Evolutionary conservation across 2,797 vertebrate species (phyloP), one percentile per base, ranked within the genome.

Genomic region (Mus minutoides): DNA sequence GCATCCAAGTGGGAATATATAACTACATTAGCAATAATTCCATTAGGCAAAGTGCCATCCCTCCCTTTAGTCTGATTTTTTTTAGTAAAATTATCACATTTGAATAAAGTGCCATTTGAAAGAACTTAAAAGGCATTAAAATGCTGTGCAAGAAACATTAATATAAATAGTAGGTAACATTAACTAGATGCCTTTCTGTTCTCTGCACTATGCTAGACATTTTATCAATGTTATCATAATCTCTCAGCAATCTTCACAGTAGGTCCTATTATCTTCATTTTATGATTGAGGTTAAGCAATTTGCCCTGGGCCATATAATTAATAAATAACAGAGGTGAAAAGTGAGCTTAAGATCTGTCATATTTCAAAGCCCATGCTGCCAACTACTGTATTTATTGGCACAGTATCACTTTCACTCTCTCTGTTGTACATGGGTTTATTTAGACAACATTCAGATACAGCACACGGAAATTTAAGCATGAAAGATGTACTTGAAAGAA

Each of bases 81-180:
- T 89, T 67, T 52, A 71, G 29, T 13, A 91, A 83, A 92, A 52
- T 90, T 93, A 83, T 3, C 14, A 84, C 4, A 83, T 71, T 91
- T 92, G 17, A 95, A 80, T 96, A 95, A 96, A 97, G 90, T 95
- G 84, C 73, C 16, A 78, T 90, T 90, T 96, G 31, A 82, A 95
- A 92, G 12, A 94, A 92, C 16, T 67, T 95, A 21, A 46, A 91
- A 94, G 79, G 22, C 43, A 78, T 49, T 87, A 83, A 94, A 95
- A 31, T 58, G 91, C 58, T 89, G 56, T 43, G 9, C 19, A 90
- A 80, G 17, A 69, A 89, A 93, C 64, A 90, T 49, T 84, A 75
- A 94, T 56, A 75, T 82, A 95, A 92, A 80, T 71, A 92, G 80
- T 87, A 92, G 14, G 75, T 83, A 84, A 76, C 10, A 91, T 79